These are phyloP conservation scores for Denticeps clupeoides DNA, from an alignment of 2,797 vertebrate genomes.

Conservation along the genomic window DNA sequence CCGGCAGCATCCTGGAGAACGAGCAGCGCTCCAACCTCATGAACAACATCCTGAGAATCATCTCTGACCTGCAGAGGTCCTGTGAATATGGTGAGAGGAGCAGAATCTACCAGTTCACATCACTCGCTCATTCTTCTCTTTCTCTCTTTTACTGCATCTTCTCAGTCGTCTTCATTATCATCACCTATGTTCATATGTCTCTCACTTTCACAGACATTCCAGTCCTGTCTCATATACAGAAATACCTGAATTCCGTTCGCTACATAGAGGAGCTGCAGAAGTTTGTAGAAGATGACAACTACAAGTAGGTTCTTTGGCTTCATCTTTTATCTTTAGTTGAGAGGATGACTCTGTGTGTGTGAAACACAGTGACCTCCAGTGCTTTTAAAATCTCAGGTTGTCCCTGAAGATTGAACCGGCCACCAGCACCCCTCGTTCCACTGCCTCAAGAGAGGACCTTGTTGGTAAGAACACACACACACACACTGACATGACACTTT, in stretches of 20 bases:
- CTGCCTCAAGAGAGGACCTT: constrained; percentile 88
- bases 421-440: constrained; percentile 84
- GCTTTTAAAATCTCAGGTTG: constrained; percentile 55
- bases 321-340: neutral
- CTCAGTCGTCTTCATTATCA: too few relatives aligned
- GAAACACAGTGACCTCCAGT: neutral
- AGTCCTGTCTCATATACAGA: constrained; percentile 91
- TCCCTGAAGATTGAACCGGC: constrained; percentile 96
- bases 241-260: constrained; percentile 92
- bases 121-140: too few relatives aligned
- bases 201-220: constrained; percentile 23
- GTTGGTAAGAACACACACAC: constrained; percentile 58
- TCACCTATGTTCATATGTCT: neutral
- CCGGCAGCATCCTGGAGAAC: constrained; percentile 93
- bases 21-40: constrained; percentile 95
- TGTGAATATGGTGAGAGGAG: constrained; percentile 89
- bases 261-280: constrained; percentile 98
- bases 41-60: constrained; percentile 97
- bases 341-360: neutral
- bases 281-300: constrained; percentile 98
- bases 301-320: constrained; percentile 71
- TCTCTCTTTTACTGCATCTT: too few relatives aligned
- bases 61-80: constrained; percentile 93
- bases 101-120: too few relatives aligned
- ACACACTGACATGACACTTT: neutral